Conservation (phyloP, 2,888 invertebrate species). For the Spilarctia lutea region DNA sequence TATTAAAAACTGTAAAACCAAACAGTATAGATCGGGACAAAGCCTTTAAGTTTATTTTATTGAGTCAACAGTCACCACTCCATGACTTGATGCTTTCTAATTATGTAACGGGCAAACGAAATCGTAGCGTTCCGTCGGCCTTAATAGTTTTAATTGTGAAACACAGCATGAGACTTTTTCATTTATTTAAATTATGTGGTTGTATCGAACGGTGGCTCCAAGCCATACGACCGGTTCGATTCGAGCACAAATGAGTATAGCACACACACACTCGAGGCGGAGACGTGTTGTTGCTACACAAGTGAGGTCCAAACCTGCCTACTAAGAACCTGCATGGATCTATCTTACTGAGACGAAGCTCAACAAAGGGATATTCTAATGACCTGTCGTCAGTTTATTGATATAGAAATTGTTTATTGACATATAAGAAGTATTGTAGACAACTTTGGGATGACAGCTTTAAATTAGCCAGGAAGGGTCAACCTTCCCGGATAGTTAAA, state of each 20-base stretch:
- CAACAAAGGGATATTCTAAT: conserved; percentile 47
- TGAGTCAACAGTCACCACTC: conserved; percentile 36
- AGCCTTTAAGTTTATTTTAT: conserved; percentile 37
- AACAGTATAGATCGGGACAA: neutral
- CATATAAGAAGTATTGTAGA: conserved; percentile 31
- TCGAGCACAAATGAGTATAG: conserved; percentile 60
- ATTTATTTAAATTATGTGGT: conserved; percentile 79
- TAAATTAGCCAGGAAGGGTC: neutral
- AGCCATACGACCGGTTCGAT: conserved; percentile 78
- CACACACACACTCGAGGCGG: conserved; percentile 53
- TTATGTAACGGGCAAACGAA: conserved; percentile 72
- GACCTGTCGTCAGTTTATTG: conserved; percentile 45
- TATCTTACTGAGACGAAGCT: conserved; percentile 52
- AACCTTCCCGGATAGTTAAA: no score
- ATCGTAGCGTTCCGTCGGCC: conserved; percentile 63
- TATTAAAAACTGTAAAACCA: neutral
- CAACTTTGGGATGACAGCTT: conserved; percentile 22
- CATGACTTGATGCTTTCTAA: conserved; percentile 63
- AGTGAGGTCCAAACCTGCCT: conserved; percentile 60
- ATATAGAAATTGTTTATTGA: conserved; percentile 37
- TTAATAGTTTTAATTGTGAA: conserved; percentile 80
- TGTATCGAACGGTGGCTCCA: conserved; percentile 74
- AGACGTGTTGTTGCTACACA: conserved; percentile 53
- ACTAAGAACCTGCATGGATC: conserved; percentile 50
- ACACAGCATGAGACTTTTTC: conserved; percentile 73